Conservation (phyloP, 1,140 invertebrate species). For the Lamellibrachia luymesi region DNA sequence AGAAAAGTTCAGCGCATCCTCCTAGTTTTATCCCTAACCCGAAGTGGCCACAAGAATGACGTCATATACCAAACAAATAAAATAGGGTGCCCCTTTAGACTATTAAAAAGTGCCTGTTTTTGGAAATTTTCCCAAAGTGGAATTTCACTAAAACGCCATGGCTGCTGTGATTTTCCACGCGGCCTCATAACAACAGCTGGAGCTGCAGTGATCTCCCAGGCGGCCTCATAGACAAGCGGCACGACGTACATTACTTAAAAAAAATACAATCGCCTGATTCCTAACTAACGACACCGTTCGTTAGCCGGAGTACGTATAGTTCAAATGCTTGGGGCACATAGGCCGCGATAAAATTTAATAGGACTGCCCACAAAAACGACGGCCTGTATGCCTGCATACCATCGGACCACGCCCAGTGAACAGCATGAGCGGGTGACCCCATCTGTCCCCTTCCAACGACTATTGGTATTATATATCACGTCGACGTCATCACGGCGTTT, state of each 20-base stretch:
- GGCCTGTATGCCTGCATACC: not conserved
- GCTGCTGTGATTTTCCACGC: not conserved
- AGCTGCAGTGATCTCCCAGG: not conserved
- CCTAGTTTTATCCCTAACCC: too few species aligned
- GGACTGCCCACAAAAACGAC: not conserved
- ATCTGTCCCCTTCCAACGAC: not conserved
- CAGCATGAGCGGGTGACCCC: not conserved
- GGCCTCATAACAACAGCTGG: not conserved
- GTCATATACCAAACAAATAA: too few species aligned
- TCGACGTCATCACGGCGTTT: not conserved
- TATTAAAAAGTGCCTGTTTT: too few species aligned
- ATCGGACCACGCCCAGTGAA: not conserved
- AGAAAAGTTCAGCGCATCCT: too few species aligned
- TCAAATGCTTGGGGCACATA: not conserved
- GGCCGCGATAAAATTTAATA: not conserved
- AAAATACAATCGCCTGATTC: not conserved
- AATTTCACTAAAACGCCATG: not conserved
- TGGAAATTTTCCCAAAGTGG: not conserved
- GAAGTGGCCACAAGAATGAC: too few species aligned
- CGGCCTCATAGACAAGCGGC: not conserved
- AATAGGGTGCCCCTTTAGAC: too few species aligned
- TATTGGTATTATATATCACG: not conserved
- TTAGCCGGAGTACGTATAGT: not conserved
- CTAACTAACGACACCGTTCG: not conserved
- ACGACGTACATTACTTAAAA: not conserved